Base-by-base conservation (phyloP, 2,888 invertebrate species). In the Cephus pulcher region DNA sequence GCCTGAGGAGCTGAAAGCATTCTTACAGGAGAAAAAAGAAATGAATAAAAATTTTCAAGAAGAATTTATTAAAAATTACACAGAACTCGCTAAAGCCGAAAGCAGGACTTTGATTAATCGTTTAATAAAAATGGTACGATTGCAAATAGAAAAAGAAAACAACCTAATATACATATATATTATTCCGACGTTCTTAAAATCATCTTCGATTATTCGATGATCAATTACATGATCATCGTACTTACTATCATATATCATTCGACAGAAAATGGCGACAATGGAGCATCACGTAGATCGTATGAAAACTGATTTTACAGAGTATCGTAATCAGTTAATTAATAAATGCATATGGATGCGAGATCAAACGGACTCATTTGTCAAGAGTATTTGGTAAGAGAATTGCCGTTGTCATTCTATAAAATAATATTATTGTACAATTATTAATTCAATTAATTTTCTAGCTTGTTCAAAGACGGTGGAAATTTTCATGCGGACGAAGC, bases 391-490 rank as follows among this genome's bases (percentile, higher is more conserved):
- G 84, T 84, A 78, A 73, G 79, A 79, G 9, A 56, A 23, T 56
- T 9, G 9, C 6, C 56, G 9, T 23, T 56, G 23, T 0, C 9
- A 56, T 56, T 56, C 2, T 23, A 23, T 69, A 68, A 32, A 74
- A 32, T 12, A 56, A 77, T 32, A 11, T 69, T 34, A 12, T n/a
- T 56, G n/a, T 71, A 33, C 34, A 37, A 34, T 76, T 6, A n/a
- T 75, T 75, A 15, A 75, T 74, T 69, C 34, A 34, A 33, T 30
- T 34, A 34, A 70, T 75, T 33, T 34, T n/a, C 12, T 68, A 85
- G 85, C 76, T 80, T 80, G 11, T 85, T 85, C 76, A 78, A 81
- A 75, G 80, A 85, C 11, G 83, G 82, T 73, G 85, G 85, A 74
- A 83, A 80, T 78, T 85, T 78, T 23, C 77, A 79, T 33, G n/a